Conservation (phyloP, 2,113 vertebrate species). For the Phalacrocorax aristotelis region DNA sequence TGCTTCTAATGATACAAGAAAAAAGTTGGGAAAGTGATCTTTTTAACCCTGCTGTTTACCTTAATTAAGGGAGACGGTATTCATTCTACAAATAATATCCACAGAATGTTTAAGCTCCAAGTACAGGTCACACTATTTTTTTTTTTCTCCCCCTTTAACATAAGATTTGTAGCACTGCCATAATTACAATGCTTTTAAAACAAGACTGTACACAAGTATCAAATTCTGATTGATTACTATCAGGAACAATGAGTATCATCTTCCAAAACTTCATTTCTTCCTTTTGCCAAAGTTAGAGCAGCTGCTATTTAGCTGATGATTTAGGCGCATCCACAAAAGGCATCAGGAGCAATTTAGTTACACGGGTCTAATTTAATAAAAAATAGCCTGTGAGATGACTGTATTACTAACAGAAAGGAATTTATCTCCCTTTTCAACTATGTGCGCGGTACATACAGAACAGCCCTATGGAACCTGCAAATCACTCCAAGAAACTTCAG, state of each 20-base stretch:
- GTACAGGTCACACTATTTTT: neutral
- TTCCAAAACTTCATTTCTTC: neutral
- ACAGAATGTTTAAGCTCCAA: neutral
- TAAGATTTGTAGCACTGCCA: neutral
- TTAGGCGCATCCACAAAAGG: conserved; percentile 29
- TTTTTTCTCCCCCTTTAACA: neutral
- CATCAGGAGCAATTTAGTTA: conserved; percentile 28
- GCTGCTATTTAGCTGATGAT: conserved; percentile 15
- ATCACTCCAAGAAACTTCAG: neutral
- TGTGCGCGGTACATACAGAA: neutral
- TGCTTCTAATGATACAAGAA: neutral
- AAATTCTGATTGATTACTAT: neutral
- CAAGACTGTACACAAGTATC: neutral
- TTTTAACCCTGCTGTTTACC: neutral
- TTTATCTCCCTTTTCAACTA: neutral
- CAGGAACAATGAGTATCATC: neutral
- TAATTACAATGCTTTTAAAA: conserved; percentile 24
- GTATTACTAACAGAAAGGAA: neutral
- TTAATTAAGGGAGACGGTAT: neutral
- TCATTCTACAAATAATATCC: neutral
- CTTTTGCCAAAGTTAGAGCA: conserved; percentile 2
- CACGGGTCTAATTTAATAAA: conserved; percentile 10
- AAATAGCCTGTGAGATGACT: conserved; percentile 22
- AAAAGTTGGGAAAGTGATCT: neutral
- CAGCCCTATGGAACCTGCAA: neutral